Evolutionary conservation across 2,797 vertebrate species (phyloP), one percentile per base, ranked within the genome.

Genomic region (Buceros bicornis): DNA sequence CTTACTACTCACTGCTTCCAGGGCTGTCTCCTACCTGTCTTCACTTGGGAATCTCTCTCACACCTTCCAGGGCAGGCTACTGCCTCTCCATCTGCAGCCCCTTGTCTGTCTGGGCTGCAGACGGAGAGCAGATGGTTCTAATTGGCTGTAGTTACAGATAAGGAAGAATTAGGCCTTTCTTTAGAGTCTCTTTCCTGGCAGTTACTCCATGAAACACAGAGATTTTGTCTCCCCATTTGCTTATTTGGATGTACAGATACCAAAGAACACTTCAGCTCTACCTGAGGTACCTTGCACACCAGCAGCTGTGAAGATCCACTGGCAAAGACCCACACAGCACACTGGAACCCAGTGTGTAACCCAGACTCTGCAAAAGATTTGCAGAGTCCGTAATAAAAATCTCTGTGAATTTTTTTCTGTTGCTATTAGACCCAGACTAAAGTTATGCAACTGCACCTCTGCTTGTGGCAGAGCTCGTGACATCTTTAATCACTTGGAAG

Each of bases 41-140:
- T 93, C 95, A 89, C 94, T 72, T 48, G 7, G 19, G 64, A 87
- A 87, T 82, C 31, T 65, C 66, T 82, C 77, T 93, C 70, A 87
- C 92, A 92, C 88, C 91, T 94, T 82, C 62, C 83, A 91, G 80
- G 86, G 86, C 88, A 95, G 92, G 82, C 92, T 93, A 13, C 88
- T 91, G 86, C 77, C 95, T 93, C 92, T 93, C 96, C 92, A 95
- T 94, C 94, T 97, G 95, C 89, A 90, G 80, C n/a, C 73, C 66
- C 88, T 42, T 2, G 22, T 24, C 91, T 90, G 85, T 65, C 85
- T 91, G 87, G 72, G 73, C 86, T 69, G 86, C 94, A 95, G 90
- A 88, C 54, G 0, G 85, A 86, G 85, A 86, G 92, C 95, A 96
- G 90, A 95, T 92, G 94, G 93, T 69, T 94, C 77, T 89, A 94